Base-by-base conservation (phyloP, 2,113 vertebrate species). In the Boulengeromyrus knoepffleri region DNA sequence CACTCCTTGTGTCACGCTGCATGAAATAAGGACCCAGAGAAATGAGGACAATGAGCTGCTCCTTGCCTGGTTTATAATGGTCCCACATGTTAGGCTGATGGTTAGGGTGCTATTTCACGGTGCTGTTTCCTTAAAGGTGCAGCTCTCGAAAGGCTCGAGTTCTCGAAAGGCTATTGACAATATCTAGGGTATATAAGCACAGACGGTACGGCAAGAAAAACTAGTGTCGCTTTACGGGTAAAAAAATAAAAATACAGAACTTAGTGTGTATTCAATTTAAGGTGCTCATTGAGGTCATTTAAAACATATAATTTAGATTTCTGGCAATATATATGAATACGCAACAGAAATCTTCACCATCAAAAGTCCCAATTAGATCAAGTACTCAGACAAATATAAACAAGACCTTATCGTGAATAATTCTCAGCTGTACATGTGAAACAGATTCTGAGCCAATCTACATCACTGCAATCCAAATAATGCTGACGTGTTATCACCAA, bases 1-100 rank as follows among this genome's bases (percentile, higher is more conserved):
- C 89, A 88, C 91, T 89, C 85, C 89, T 90, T 92, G 88, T 91
- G 94, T 92, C 94, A 95, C 95, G 94, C 92, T 90, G 90, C 85
- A 92, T 91, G 93, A 93, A 93, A 94, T 94, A 94, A 88, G 80
- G 70, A 94, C 93, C 93, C 94, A 92, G 94, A 74, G 52, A 70
- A 42, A 36, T 80, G 39, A n/a, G 92, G 94, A 96, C 95, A 96
- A 95, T 94, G 92, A 93, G 91, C 31, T 39, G 31, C 31, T 39
- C 27, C 70, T 6, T 39, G 12, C 70, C 74, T 39, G 36, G 74
- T 19, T 80, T 80, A 80, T 42, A 42, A 80, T 42, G 74, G 13
- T 19, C n/a, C 74, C 74, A 80, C 74, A 80, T 80, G 74, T 80
- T 42, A 17, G 15, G 1, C 74, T 19, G 74, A 80, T 17, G 74